Evolutionary conservation across 2,113 vertebrate species (phyloP), one percentile per base, ranked within the genome.

Genomic region (Epinephelus cyanopodus): DNA sequence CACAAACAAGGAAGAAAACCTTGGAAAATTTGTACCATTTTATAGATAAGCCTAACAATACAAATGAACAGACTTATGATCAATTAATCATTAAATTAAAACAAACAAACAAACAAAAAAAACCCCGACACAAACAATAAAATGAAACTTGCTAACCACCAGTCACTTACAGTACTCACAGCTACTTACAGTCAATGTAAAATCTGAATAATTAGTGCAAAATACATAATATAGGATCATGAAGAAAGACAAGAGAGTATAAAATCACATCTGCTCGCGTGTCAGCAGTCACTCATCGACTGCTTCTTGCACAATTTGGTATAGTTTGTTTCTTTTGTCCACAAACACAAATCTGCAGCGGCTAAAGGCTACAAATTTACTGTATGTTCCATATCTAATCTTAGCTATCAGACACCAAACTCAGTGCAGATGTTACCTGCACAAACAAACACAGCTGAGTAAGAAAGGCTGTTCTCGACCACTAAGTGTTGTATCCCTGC

Each of bases 371-470:
- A 79, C 86, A 85, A 82, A 87, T 90, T 82, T 85, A 80, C 84
- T 73, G 63, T 37, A 72, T 61, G 42, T 71, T 72, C 83, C 61
- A 23, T 42, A 77, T 85, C 77, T 92, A 85, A 90, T 91, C 80
- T 90, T 84, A 56, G 85, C 85, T 52, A 84, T 87, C 68, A 19
- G 63, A 70, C 70, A 57, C 63, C 74, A 84, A 68, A 79, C 39
- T 63, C 52, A n/a, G 63, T 23, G 68, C 89, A 88, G 77, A 87
- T 80, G 81, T 90, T 90, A 94, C 90, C 92, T 94, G 85, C 69
- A 82, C 58, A 89, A 95, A 92, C 87, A 93, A 94, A 92, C 90
- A 92, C 88, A 88, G 90, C 90, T 86, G 85, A 86, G 80, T 48
- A 71, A 89, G 84, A 83, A 71, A 85, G 87, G 52, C 83, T 58